Evolutionary conservation across 2,888 invertebrate species (phyloP), one percentile per base, ranked within the genome.

Genomic region (Tridacna crocea): DNA sequence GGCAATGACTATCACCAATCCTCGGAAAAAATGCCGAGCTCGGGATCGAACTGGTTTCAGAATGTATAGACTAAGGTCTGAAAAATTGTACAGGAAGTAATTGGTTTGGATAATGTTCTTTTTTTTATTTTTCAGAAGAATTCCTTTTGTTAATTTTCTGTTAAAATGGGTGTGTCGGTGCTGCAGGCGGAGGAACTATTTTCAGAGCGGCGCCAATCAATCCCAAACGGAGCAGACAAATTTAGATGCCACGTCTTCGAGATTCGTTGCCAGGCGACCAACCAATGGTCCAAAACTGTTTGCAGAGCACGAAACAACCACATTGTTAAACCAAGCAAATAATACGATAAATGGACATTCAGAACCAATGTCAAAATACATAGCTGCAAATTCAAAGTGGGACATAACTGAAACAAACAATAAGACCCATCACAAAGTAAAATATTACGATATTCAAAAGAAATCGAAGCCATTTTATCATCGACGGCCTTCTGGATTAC

Each of bases 401-500:
- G 26, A 70, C 6, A 70, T 70, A 13, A 22, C 51, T 8, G 70
- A 47, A 17, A 2, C 19, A 26, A 22, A 11, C 22, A 26, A 70
- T 13, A 48, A 22, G 22, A 27, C 51, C n/a, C 10, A 22, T 10
- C 51, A 70, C n/a, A 48, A 47, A 51, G 26, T 70, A 15, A 70
- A 47, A 47, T 70, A 51, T 26, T 17, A 13, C 13, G 70, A 70
- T 47, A 51, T 51, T 13, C 48, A 27, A 60, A 61, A 55, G 46
- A n/a, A 75, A 66, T 24, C 26, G 12, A 78, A 76, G 61, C 65
- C 61, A 17, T 24, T 77, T n/a, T 79, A 77, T 15, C 61, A 80
- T 3, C 73, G 90, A 26, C 77, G 90, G n/a, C 88, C 89, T 0
- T 90, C 90, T 0, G 90, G 90, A 10, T 74, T 90, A 26, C 90